These are phyloP conservation scores for Steinernema khuongi DNA, from an alignment of 1,140 invertebrate genomes.

Conservation along the genomic window DNA sequence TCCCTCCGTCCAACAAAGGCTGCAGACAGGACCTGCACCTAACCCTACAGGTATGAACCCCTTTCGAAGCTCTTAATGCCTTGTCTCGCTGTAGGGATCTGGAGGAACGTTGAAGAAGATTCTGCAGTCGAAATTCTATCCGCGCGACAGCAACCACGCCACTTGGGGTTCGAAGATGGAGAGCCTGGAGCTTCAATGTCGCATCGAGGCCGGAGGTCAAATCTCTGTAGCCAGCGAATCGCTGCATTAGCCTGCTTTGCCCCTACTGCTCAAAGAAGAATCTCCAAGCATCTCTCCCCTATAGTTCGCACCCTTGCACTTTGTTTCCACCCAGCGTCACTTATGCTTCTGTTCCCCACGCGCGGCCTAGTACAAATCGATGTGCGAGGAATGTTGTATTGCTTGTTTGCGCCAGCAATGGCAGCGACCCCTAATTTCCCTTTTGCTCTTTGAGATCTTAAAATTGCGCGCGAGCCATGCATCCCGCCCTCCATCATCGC, in stretches of 20 bases:
- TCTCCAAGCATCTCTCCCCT: not conserved
- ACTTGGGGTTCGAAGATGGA: constrained; percentile 12
- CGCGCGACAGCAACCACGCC: not conserved
- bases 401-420: not conserved
- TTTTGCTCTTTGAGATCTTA: too few species aligned
- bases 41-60: not conserved
- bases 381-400: not conserved
- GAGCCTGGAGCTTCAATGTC: not conserved
- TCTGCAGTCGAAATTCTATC: constrained; percentile 4
- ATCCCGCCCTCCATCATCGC: too few species aligned
- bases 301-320: not conserved
- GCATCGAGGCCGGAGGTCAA: not conserved
- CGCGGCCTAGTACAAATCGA: not conserved
- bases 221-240: not conserved
- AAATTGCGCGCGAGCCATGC: too few species aligned
- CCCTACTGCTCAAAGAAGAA: not conserved
- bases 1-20: not conserved
- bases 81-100: not conserved
- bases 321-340: not conserved
- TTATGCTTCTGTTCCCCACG: not conserved
- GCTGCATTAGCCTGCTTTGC: not conserved
- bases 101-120: not conserved
- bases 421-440: too few species aligned
- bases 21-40: not conserved
- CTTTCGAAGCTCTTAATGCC: not conserved